Conservation (phyloP, 2,888 invertebrate genomes). For the Hirudinaria manillensis region DNA sequence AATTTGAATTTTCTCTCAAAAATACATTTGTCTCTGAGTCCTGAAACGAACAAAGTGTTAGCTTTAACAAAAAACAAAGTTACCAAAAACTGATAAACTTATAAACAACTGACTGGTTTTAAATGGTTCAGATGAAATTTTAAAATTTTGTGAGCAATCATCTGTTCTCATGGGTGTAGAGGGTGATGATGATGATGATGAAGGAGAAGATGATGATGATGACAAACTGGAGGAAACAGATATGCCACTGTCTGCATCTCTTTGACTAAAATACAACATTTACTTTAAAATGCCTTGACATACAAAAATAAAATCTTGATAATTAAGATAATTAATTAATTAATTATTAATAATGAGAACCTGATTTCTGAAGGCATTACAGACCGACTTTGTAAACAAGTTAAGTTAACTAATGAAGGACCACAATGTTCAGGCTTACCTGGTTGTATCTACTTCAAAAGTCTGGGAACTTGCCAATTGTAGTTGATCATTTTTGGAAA, state of each 20-base stretch:
- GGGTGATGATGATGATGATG: slow-evolving; percentile 9
- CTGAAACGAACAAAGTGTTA: background rate
- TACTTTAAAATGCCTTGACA: too few species aligned
- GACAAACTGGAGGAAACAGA: background rate
- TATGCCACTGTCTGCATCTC: slow-evolving; percentile 13
- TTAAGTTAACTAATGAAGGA: too few species aligned
- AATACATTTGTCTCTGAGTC: background rate
- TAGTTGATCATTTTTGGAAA: too few species aligned
- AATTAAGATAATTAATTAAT: too few species aligned
- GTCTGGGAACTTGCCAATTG: too few species aligned
- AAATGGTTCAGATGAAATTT: background rate
- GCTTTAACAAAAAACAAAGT: background rate
- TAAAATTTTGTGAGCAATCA: background rate
- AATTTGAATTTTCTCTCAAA: slow-evolving; percentile 5
- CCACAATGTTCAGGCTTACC: too few species aligned
- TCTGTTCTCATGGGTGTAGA: background rate
- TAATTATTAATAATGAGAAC: too few species aligned
- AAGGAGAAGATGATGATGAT: slow-evolving; percentile 9
- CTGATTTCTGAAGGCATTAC: too few species aligned
- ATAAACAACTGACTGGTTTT: background rate
- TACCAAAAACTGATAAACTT: background rate
- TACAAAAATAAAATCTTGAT: too few species aligned
- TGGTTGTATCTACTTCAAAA: too few species aligned
- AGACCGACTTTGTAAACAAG: too few species aligned
- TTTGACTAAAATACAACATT: slow-evolving; percentile 1